Base-by-base conservation (phyloP, 2,797 vertebrate species). In the Siniperca obscura region DNA sequence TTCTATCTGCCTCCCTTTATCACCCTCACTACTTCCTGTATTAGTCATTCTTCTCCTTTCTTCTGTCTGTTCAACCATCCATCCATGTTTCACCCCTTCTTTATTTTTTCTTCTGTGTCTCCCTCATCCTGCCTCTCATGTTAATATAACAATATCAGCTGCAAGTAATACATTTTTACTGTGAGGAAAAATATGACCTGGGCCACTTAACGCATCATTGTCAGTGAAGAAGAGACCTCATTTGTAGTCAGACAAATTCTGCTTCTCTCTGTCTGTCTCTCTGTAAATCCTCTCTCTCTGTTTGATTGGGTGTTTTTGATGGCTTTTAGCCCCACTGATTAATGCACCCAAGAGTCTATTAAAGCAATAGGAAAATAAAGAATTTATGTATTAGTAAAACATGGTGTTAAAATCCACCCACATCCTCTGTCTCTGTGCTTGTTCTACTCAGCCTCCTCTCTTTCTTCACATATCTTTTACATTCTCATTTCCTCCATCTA, bases 341-440 rank as follows among this genome's bases (percentile, higher is more conserved):
- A 83, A 84, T 86, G 70, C 11, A 7, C 68, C 48, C 56, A 48
- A 62, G 61, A 71, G 74, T 83, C 77, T 40, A 83, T 68, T 73
- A 80, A 78, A 77, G 48, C 21, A 71, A 70, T n/a, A 70, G 44
- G 44, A 84, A 87, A 79, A 86, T 71, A 76, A 84, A 71, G n/a
- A 74, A 59, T 74, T 22, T 50, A 72, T 75, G 36, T 42, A 64
- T 84, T 81, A 66, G 11, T 69, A 65, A 78, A 80, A 86, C 22
- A 52, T 38, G 4, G 27, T 59, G 48, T 78, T 76, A 71, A 57
- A 75, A 77, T 85, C 57, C 44, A 60, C 50, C 72, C 62, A 77
- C 56, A 71, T 59, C 40, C 40, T 57, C 52, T 17, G 12, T 73
- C 42, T 65, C 25, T 80, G 40, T 57, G 36, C 57, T 50, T 67